Evolutionary conservation across 2,113 vertebrate genomes (phyloP).

Genomic region (Petrocephalus zakoni): DNA sequence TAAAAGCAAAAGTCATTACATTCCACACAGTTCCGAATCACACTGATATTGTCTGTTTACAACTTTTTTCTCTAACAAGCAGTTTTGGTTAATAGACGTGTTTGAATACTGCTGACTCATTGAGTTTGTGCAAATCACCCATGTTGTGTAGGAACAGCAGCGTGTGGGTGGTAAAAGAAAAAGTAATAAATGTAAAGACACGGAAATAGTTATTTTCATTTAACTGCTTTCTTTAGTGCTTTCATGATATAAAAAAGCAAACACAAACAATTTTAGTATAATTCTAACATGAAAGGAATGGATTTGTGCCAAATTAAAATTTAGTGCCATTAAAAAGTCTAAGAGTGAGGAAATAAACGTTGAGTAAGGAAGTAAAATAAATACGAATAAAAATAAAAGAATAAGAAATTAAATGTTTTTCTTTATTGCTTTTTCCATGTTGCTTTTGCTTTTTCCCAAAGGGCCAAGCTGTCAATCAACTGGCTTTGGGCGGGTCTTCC

Average conservation of each 20-base stretch:
- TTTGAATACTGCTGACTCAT: not conserved
- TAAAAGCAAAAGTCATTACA: not conserved
- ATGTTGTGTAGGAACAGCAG: not conserved
- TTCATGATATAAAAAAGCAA: not conserved
- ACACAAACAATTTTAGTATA: not conserved
- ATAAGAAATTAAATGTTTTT: not conserved
- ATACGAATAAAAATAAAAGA: not conserved
- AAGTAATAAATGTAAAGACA: not conserved
- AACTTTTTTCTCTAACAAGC: not conserved
- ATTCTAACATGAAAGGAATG: not conserved
- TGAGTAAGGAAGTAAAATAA: not conserved
- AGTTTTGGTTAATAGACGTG: not conserved
- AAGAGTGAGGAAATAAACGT: not conserved
- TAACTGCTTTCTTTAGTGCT: not conserved
- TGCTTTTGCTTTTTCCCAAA: not conserved
- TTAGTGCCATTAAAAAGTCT: not conserved
- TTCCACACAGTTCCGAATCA: not conserved
- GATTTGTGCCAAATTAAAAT: too few species aligned
- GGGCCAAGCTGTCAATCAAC: not conserved
- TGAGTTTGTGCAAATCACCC: not conserved
- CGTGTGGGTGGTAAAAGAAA: not conserved
- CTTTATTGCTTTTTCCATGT: not conserved
- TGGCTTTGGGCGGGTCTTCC: not conserved
- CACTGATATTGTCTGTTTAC: not conserved
- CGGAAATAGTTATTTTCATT: not conserved